Conservation (phyloP, 2,888 invertebrate genomes). For the Aporophyla lueneburgensis region DNA sequence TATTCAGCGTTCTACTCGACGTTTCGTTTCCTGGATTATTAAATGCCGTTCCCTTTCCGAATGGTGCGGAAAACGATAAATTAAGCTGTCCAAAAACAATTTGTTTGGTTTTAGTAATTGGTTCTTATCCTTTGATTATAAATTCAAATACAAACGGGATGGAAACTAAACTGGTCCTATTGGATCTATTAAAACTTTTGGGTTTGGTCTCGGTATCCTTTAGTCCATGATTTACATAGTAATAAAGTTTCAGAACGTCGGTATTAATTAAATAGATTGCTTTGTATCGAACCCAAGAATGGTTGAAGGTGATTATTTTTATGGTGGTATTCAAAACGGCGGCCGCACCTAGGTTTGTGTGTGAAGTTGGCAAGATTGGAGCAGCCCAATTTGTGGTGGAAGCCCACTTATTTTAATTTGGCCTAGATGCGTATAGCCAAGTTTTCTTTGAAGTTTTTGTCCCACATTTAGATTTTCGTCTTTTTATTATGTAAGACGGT, state of each 20-base stretch:
- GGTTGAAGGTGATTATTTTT: conserved; percentile 58
- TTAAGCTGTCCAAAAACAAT: conserved; percentile 49
- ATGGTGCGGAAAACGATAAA: conserved; percentile 38
- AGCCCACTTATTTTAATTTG: conserved; percentile 60
- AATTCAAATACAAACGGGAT: conserved; percentile 47
- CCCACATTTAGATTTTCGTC: conserved; percentile 28
- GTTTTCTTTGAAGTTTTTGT: conserved; percentile 47
- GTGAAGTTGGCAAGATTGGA: conserved; percentile 54
- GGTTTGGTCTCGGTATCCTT: conserved; percentile 34
- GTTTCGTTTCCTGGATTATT: conserved; percentile 61
- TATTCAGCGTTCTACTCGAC: conserved; percentile 55
- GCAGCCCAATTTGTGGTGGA: conserved; percentile 53
- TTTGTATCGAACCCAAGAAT: conserved; percentile 33
- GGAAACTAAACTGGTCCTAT: conserved; percentile 45
- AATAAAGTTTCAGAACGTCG: conserved; percentile 37
- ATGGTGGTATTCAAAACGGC: conserved; percentile 49
- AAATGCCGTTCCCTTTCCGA: conserved; percentile 32
- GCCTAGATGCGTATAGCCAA: conserved; percentile 35
- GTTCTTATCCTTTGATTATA: conserved; percentile 39
- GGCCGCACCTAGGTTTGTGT: conserved; percentile 53
- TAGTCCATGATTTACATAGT: conserved; percentile 45
- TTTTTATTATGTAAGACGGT: conserved; percentile 37
- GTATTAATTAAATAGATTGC: conserved; percentile 51
- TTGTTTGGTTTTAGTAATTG: conserved; percentile 33
- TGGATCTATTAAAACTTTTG: conserved; percentile 55